Conservation (phyloP, 2,797 vertebrate species). For the Tauraco hartlaubi region DNA sequence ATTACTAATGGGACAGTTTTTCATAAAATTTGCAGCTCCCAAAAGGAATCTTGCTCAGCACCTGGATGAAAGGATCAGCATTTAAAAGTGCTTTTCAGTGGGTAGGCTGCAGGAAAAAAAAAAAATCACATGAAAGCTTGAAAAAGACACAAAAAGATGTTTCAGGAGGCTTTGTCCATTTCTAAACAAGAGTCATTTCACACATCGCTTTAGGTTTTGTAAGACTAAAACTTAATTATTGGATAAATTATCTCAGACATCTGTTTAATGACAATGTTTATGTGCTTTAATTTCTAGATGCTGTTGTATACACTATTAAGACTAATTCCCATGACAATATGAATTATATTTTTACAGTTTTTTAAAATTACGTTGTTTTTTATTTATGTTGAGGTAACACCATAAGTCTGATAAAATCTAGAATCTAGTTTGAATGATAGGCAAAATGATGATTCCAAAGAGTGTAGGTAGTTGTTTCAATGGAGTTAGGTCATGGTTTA, state of each 20-base stretch:
- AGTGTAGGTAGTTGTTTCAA: background rate
- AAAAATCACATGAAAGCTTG: background rate
- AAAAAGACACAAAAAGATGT: background rate
- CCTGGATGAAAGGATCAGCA: background rate
- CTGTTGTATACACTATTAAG: background rate
- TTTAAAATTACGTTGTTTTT: background rate
- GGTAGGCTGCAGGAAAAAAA: background rate
- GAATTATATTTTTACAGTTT: background rate
- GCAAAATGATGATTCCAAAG: background rate
- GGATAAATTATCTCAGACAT: background rate
- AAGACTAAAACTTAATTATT: background rate
- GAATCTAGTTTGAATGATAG: background rate
- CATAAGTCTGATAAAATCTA: background rate
- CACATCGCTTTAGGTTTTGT: background rate
- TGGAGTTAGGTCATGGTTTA: background rate
- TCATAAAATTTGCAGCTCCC: background rate
- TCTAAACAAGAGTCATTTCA: background rate
- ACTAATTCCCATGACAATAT: background rate
- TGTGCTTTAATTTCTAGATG: background rate
- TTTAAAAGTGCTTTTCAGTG: background rate
- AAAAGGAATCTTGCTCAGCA: background rate
- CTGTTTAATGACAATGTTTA: background rate
- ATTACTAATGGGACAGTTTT: background rate
- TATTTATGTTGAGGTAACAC: background rate
- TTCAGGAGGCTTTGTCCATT: background rate